Conservation (phyloP, 2,888 invertebrate genomes). For the Poecilus cupreus region DNA sequence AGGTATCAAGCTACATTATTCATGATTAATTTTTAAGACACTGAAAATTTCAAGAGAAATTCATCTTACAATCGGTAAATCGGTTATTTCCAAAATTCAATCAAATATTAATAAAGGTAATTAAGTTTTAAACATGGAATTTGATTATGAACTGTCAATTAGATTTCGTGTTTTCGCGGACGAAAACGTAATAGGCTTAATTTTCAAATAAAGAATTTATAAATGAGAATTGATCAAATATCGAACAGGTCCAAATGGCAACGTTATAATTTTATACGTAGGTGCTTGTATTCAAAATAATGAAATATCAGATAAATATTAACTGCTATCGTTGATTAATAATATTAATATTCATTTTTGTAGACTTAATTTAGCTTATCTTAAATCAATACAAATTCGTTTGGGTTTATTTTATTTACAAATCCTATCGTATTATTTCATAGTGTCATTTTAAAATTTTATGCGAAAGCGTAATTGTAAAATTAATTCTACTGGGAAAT, state of each 20-base stretch:
- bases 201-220: too few species aligned
- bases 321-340: too few species aligned
- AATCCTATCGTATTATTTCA: slow-evolving; percentile 19
- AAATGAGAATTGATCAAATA: background rate
- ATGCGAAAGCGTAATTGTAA: slow-evolving; percentile 3
- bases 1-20: too few species aligned
- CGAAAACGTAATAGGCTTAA: background rate
- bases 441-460: background rate
- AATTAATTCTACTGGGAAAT: slow-evolving; percentile 46
- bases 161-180: background rate
- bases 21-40: too few species aligned
- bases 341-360: too few species aligned
- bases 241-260: too few species aligned
- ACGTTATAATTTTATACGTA: too few species aligned
- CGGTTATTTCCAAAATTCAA: slow-evolving; percentile 3
- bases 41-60: background rate
- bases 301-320: too few species aligned
- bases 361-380: background rate
- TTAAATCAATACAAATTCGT: background rate
- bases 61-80: background rate
- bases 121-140: slow-evolving; percentile 10
- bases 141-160: slow-evolving; percentile 22
- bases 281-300: too few species aligned
- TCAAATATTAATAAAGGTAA: background rate
- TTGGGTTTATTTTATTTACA: background rate